phyloP scores from a whole-genome alignment of 2,888 invertebrate genomes.

The Zhuqinia jingwanae region DNA sequence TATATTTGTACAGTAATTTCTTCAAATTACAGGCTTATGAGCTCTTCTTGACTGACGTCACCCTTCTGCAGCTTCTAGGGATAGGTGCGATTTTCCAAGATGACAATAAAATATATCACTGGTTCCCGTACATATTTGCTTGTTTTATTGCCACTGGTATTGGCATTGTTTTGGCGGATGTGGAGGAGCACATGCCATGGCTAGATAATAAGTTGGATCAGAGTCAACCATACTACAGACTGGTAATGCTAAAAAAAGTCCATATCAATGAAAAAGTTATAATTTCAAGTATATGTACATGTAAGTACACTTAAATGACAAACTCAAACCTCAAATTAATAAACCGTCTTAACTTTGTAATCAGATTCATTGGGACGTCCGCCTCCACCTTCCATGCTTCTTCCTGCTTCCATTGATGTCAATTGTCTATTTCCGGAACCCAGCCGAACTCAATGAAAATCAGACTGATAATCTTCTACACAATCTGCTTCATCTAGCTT shows the following conservation, averaged over 20 bases:
- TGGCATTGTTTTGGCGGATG: neutral
- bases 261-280: too few relatives aligned
- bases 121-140: neutral
- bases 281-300: too few relatives aligned
- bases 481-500: neutral
- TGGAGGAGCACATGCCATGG: neutral
- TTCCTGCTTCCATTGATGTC: neutral
- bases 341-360: too few relatives aligned
- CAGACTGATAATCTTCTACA: neutral
- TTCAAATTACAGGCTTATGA: neutral
- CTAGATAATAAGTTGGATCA: neutral
- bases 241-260: too few relatives aligned
- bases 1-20: too few relatives aligned
- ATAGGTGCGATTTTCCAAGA: neutral
- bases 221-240: neutral
- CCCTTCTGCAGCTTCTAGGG: neutral
- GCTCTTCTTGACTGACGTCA: neutral
- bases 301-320: too few relatives aligned
- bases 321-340: too few relatives aligned
- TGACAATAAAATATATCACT: neutral
- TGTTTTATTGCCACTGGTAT: neutral
- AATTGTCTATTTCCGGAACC: neutral
- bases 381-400: neutral
- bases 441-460: neutral
- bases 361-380: conserved; percentile 6